Base-by-base conservation (phyloP, 2,113 vertebrate species). In the Cariama cristata region DNA sequence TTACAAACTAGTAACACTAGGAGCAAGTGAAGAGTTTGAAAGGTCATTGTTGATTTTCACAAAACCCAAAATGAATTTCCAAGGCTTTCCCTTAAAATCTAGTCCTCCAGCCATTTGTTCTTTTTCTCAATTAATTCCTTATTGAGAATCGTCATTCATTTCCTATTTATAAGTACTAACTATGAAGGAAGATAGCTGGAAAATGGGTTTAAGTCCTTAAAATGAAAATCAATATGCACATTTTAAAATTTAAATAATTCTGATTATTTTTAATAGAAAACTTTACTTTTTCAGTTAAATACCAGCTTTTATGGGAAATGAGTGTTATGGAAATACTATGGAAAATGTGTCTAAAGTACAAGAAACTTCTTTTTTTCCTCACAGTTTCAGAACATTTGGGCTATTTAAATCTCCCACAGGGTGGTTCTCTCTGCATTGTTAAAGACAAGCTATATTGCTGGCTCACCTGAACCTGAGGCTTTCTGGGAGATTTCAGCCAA, bases 261-360 rank as follows among this genome's bases (percentile, higher is more conserved):
- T n/a, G 5, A 63, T 9, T 32, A 40, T 15, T 87, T 92, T 88
- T 33, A 59, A 32, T 7, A 38, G 45, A 84, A 67, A 55, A 14
- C 4, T 42, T 11, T 40, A 21, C 2, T 53, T 85, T 90, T 89
- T 56, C 21, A 32, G 11, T 84, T 53, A 45, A 91, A 64, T 73
- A 47, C 2, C 9, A 49, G 3, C 1, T 83, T 88, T 64, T 52
- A 33, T 24, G 19, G 18, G 33, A 88, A 93, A 80, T 35, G 0
- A n/a, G 1, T 40, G 5, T 42, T 42, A 30, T 1, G 1, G 26
- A 52, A 59, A 47, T 75, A n/a, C 1, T 22, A 8, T 30, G 8
- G 35, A 67, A 58, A 86, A 38, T 42, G 3, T 8, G 12, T 40
- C 14, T 60, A 27, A 56, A n/a, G 4, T 40, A 38, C 27, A 45